A percentile compares a stretch with the other conserved stretches of the same genome.
phyloP scores from a whole-genome alignment of 2,113 vertebrate species.

The Xerus inauris region DNA sequence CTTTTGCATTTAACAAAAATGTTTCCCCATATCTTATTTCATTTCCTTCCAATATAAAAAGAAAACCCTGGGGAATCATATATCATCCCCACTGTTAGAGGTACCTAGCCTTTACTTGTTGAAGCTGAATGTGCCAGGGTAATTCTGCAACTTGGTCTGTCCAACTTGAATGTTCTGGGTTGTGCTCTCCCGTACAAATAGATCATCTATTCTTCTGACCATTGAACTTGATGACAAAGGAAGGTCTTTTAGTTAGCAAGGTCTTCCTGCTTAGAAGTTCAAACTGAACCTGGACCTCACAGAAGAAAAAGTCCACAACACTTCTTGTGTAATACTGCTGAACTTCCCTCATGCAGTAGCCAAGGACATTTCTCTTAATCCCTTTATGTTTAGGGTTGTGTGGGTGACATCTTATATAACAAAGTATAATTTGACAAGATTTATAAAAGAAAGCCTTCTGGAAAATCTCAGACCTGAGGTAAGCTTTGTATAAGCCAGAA shows the following conservation, averaged over 20 bases:
- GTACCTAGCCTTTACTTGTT: background rate
- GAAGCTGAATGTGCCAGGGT: background rate
- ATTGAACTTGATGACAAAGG: background rate
- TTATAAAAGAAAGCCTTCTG: slow-evolving; percentile 20
- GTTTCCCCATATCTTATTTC: background rate
- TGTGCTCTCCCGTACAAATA: background rate
- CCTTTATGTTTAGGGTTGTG: background rate
- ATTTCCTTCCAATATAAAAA: background rate
- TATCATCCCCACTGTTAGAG: background rate
- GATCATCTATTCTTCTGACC: background rate
- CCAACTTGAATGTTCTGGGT: background rate
- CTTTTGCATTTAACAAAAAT: background rate
- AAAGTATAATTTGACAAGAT: background rate
- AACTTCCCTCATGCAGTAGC: background rate
- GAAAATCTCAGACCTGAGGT: background rate
- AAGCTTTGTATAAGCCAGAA: background rate
- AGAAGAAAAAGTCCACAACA: background rate
- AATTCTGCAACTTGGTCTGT: background rate
- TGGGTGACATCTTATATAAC: background rate
- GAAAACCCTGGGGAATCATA: background rate
- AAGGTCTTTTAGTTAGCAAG: background rate
- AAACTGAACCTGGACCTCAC: background rate
- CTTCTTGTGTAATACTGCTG: background rate
- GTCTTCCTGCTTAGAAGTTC: background rate
- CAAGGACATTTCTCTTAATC: background rate